Evolutionary conservation across 2,113 vertebrate species (phyloP), one percentile per base, ranked within the genome.

Genomic region (Callocephalon fimbriatum): DNA sequence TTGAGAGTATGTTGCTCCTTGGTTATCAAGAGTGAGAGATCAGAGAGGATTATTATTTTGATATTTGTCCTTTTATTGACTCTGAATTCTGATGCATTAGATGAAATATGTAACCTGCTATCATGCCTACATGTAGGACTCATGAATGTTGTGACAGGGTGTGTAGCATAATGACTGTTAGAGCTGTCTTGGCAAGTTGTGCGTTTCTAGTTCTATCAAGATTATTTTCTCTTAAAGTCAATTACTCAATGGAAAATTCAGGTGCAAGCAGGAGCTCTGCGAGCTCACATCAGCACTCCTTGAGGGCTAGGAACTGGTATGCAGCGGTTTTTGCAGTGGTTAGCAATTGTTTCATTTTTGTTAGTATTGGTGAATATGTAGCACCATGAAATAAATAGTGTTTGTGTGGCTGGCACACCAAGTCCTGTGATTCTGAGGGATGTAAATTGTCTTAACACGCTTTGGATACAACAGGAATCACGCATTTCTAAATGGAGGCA

Each of bases 241-340:
- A 4, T 63, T 53, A 23, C 19, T 78, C 38, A 9, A 2, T 32
- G 48, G 75, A 56, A 88, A 86, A 65, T 21, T 32, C 44, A 44
- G 15, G 37, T 32, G 35, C 0, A 0, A 76, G 29, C 35, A 65
- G 74, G 27, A 92, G n/a, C 15, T 29, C 37, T 59, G 70, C 0
- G 1, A 79, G 35, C 38, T 85, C 86, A 26, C 47, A 78, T 31
- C 83, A 58, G 66, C 0, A 0, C 31, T 79, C 35, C 22, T 38
- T 16, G 35, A 47, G 53, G 78, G 29, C 66, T 74, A 35, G 0
- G 5, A 50, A 12, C 42, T 2, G 1, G 7, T 1, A 1, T 32
- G 44, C 66, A 72, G 66, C 62, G 71, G 18, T 35, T 74, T 44
- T 58, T n/a, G 48, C 26, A 65, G 44, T 15, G 74, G 50, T 70